phyloP scores from a whole-genome alignment of 2,888 invertebrate species.

The Xestia ashworthii region DNA sequence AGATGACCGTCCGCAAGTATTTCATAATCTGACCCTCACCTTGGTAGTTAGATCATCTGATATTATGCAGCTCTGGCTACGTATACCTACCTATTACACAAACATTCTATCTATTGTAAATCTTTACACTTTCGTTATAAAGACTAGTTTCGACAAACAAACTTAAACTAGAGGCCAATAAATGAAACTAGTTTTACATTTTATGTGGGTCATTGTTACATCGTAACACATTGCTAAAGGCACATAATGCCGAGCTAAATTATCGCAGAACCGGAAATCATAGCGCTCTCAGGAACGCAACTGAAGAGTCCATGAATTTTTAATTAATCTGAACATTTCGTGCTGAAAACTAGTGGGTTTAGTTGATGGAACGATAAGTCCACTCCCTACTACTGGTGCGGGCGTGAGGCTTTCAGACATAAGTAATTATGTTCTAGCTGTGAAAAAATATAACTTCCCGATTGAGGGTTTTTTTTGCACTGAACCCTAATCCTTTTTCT shows the following conservation, averaged over 20 bases:
- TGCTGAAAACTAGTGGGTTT: background rate
- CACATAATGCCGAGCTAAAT: background rate
- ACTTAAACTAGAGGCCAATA: conserved; percentile 10
- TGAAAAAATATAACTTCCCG: too few relatives aligned
- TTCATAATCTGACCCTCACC: conserved; percentile 33
- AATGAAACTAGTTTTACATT: conserved; percentile 28
- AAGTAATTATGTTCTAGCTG: too few relatives aligned
- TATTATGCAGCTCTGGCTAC: background rate
- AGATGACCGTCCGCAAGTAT: conserved; percentile 13
- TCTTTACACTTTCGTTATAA: conserved; percentile 9
- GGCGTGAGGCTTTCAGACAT: background rate
- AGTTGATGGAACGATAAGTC: background rate
- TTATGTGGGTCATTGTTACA: conserved; percentile 39
- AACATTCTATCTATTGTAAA: background rate
- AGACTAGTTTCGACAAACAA: conserved; percentile 18
- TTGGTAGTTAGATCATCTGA: conserved; percentile 17
- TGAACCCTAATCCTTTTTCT: too few relatives aligned
- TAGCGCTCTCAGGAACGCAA: background rate
- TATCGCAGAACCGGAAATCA: background rate
- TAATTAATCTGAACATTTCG: background rate
- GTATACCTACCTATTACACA: conserved; percentile 17
- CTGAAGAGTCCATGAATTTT: background rate
- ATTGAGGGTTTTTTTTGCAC: too few relatives aligned
- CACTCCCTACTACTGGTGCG: background rate
- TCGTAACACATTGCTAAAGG: conserved; percentile 15